Evolutionary conservation across 2,888 invertebrate species (phyloP), one percentile per base, ranked within the genome.

Genomic region (Eubasilissa splendida): DNA sequence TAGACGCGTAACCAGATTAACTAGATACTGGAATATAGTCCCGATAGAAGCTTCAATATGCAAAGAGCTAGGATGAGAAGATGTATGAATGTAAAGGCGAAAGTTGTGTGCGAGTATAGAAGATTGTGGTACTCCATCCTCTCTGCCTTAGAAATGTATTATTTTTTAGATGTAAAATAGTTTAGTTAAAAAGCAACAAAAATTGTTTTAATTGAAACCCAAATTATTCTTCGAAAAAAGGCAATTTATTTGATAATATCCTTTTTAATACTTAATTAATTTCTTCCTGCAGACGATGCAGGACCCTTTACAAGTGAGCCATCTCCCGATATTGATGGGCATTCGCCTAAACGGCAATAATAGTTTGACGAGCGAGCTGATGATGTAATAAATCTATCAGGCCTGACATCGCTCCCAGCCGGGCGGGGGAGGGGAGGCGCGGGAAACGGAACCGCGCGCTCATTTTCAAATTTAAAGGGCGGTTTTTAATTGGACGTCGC

Each of bases 311-410:
- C 10, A 76, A 76, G 66, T 66, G 53, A 65, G 66, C 66, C 66
- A 76, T 66, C 65, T 54, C 59, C 52, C 54, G 14, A 56, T 80
- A 74, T 80, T 80, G 77, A 80, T 80, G 80, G 71, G 53, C 50
- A 63, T 66, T 81, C 65, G 52, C 79, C 71, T 82, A 82, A 82
- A 77, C 74, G 82, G 77, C 53, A 66, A 76, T 80, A 81, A 76
- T 79, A 77, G 76, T 83, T 81, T 83, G 83, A 81, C 83, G 81
- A 80, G 83, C 14, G 73, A 78, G 59, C 76, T 70, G 79, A 80
- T 70, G 81, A 80, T 77, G 83, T 78, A 81, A 83, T 83, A 83
- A 83, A 83, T 83, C 83, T 83, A 80, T 83, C 77, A 33, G 58
- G 70, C 31, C 71, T 80, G 81, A 81, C 74, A 74, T 52, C 22